These are phyloP conservation scores for Xylocopa sonorina DNA, from an alignment of 1,140 invertebrate species.

Conservation along the genomic window DNA sequence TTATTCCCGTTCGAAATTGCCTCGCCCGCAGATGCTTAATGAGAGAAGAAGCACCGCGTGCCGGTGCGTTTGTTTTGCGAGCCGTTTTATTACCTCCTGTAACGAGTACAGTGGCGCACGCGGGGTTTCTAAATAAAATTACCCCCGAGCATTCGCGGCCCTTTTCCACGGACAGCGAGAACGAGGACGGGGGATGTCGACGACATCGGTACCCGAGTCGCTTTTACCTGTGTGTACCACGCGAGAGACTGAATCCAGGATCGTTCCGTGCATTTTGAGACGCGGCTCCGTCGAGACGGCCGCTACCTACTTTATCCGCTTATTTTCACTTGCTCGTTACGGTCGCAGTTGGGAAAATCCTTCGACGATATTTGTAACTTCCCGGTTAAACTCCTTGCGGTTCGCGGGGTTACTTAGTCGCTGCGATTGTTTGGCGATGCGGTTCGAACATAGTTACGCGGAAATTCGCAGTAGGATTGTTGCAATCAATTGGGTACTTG, in stretches of 20 bases:
- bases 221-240: background rate
- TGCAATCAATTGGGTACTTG: background rate
- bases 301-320: constrained; percentile 3
- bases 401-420: background rate
- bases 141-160: constrained; percentile 37
- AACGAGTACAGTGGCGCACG: constrained; percentile 62
- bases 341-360: constrained; percentile 7
- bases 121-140: constrained; percentile 68
- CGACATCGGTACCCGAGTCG: constrained; percentile 11
- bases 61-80: constrained; percentile 52
- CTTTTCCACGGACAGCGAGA: constrained; percentile 6
- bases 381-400: background rate
- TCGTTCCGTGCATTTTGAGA: too few relatives aligned
- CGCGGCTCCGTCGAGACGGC: background rate
- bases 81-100: constrained; percentile 62
- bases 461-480: background rate
- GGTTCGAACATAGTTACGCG: background rate
- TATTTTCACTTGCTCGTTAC: constrained; percentile 18
- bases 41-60: constrained; percentile 46
- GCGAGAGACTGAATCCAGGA: background rate
- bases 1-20: constrained; percentile 58
- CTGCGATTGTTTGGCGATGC: background rate
- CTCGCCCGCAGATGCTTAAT: constrained; percentile 48
- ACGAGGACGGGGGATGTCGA: background rate
- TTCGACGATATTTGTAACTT: constrained; percentile 5